Conservation (phyloP, 2,113 vertebrate species). For the Aphyosemion australe region DNA sequence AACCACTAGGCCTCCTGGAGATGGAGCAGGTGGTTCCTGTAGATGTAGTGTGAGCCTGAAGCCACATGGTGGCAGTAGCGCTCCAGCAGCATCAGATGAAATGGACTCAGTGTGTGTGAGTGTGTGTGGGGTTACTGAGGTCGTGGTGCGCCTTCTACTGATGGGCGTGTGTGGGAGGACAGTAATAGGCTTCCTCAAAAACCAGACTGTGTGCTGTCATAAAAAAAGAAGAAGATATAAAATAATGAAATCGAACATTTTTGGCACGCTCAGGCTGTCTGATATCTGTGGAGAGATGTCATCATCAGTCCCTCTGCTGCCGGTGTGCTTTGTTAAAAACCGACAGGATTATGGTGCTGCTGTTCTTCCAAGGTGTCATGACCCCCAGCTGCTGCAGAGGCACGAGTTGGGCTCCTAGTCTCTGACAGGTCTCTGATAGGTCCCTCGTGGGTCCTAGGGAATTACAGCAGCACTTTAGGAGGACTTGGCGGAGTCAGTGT, state of each 20-base stretch:
- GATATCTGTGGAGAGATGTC: slow-evolving; percentile 42
- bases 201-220: slow-evolving; percentile 58
- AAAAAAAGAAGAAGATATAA: slow-evolving; percentile 28
- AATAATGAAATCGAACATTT: slow-evolving; percentile 48
- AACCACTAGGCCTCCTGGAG: no score
- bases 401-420: background rate
- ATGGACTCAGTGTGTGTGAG: slow-evolving; percentile 45
- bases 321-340: slow-evolving; percentile 28
- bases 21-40: no score
- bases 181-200: slow-evolving; percentile 74
- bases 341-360: slow-evolving; percentile 9
- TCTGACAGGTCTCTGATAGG: background rate
- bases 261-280: slow-evolving; percentile 51
- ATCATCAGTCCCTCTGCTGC: slow-evolving; percentile 24
- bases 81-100: background rate
- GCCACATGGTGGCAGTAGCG: slow-evolving; percentile 66
- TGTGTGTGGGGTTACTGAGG: slow-evolving; percentile 69
- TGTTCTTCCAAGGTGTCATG: slow-evolving; percentile 8
- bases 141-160: slow-evolving; percentile 68
- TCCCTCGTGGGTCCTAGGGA: slow-evolving; percentile 9
- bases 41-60: background rate
- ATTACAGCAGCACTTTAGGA: slow-evolving; percentile 5
- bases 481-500: background rate
- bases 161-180: slow-evolving; percentile 73
- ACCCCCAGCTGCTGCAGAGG: background rate